Evolutionary conservation across 2,888 invertebrate genomes (phyloP), one percentile per base, ranked within the genome.

Genomic region (Lycophotia porphyrea): DNA sequence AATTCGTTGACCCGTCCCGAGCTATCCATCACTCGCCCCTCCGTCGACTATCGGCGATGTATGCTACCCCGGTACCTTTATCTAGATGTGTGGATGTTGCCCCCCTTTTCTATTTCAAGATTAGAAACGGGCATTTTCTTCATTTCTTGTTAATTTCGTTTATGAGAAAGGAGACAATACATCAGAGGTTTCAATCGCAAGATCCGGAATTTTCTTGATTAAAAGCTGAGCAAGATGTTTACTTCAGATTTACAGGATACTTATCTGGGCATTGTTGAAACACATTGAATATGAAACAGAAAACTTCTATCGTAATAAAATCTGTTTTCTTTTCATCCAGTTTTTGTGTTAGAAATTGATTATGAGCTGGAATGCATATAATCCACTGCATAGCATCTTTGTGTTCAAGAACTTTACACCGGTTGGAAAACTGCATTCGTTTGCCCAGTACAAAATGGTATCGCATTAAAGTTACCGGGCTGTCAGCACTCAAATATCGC

Each of bases 1-100:
- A 96, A 96, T 96, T 95, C 96, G 96, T 96, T 96, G 96, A 96
- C 96, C 96, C 96, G 96, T 96, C 96, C 95, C 95, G 93, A 93
- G 95, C 96, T 94, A 96, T 96, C 96, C 96, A 96, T 96, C 96
- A 96, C 96, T 95, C 95, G 91, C 92, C 94, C 94, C 94, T 92
- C 93, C 93, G 92, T 90, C 93, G 92, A 93, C 94, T 93, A 94
- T 95, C 95, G 94, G 90, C 94, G 93, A 92, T 94, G 93, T 93
- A 90, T 92, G 92, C 94, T 92, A 89, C 91, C 84, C 88, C 81
- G 82, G 89, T 88, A 83, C 87, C 84, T 93, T 92, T 89, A 94
- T 94, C 95, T 95, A 92, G 94, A 94, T 95, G 93, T 94, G 94
- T 93, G 94, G 93, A 94, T 93, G 93, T 94, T 92, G 91, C 90